phyloP scores from a whole-genome alignment of 2,113 vertebrate species.

The Chrysemys picta region DNA sequence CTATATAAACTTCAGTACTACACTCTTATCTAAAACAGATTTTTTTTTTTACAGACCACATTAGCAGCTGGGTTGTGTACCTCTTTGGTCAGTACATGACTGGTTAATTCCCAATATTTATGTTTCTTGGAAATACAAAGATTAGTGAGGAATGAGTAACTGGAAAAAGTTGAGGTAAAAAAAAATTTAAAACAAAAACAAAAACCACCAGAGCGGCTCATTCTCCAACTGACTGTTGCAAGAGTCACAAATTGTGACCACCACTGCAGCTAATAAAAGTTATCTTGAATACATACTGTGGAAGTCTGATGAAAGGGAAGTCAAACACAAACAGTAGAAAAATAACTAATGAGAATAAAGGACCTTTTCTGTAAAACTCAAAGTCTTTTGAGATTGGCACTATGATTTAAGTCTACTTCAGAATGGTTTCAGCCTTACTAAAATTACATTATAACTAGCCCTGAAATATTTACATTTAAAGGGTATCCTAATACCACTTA shows the following conservation, averaged over 20 bases:
- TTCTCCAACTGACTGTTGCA: neutral
- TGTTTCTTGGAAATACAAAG: conserved; percentile 39
- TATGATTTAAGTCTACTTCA: conserved; percentile 68
- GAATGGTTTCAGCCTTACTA: conserved; percentile 71
- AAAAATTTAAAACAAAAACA: neutral
- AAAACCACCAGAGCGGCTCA: neutral
- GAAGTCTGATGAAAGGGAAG: conserved; percentile 36
- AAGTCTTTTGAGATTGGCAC: conserved; percentile 62
- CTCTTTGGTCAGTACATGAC: conserved; percentile 9
- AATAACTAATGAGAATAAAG: conserved; percentile 31
- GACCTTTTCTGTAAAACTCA: conserved; percentile 38
- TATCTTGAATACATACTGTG: neutral
- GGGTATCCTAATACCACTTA: conserved; percentile 35
- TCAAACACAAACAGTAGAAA: neutral
- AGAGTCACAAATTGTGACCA: neutral
- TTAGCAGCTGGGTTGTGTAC: conserved; percentile 30
- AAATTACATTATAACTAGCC: conserved; percentile 71
- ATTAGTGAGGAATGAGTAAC: conserved; percentile 20
- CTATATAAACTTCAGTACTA: neutral
- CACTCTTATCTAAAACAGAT: neutral
- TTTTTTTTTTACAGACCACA: neutral
- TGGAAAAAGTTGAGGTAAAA: conserved; percentile 23
- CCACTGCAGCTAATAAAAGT: neutral
- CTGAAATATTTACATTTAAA: conserved; percentile 70
- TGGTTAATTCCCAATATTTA: conserved; percentile 51